phyloP scores from a whole-genome alignment of 2,113 vertebrate species.

The Pangasianodon hypophthalmus region DNA sequence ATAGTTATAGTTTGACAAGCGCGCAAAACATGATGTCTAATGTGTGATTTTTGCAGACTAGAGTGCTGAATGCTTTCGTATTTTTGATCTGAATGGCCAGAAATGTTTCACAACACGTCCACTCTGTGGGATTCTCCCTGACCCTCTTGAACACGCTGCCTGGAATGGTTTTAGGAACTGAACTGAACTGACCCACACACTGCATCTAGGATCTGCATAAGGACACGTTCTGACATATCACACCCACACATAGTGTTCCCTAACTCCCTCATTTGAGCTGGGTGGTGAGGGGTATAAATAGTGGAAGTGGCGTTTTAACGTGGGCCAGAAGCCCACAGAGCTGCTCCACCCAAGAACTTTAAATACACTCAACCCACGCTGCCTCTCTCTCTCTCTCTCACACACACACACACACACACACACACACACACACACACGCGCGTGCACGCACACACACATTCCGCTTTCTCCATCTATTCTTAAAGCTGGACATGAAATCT shows the following conservation, averaged over 20 bases:
- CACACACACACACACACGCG: neutral
- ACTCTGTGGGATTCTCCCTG: slow-evolving; percentile 2
- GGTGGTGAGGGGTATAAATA: slow-evolving; percentile 55
- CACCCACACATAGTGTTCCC: slow-evolving; percentile 7
- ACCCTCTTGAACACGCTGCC: slow-evolving; percentile 3
- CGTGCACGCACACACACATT: neutral
- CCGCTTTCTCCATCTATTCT: neutral
- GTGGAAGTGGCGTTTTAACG: slow-evolving; percentile 45
- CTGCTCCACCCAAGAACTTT: slow-evolving; percentile 51
- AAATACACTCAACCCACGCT: slow-evolving; percentile 38
- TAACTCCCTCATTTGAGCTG: slow-evolving; percentile 48
- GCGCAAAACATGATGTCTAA: neutral
- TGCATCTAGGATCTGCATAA: neutral
- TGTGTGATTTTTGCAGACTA: neutral
- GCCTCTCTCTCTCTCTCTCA: neutral
- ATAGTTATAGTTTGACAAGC: neutral
- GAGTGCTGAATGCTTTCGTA: neutral
- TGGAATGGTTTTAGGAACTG: slow-evolving; percentile 39
- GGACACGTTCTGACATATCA: slow-evolving; percentile 15
- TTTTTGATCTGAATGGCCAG: neutral
- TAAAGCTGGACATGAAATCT: slow-evolving; percentile 3
- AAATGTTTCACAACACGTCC: neutral
- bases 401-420: neutral
- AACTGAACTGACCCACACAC: neutral
- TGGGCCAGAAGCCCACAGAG: slow-evolving; percentile 47